Evolutionary conservation across 2,113 vertebrate species (phyloP), one percentile per base, ranked within the genome.

Genomic region (Parotia lawesii): DNA sequence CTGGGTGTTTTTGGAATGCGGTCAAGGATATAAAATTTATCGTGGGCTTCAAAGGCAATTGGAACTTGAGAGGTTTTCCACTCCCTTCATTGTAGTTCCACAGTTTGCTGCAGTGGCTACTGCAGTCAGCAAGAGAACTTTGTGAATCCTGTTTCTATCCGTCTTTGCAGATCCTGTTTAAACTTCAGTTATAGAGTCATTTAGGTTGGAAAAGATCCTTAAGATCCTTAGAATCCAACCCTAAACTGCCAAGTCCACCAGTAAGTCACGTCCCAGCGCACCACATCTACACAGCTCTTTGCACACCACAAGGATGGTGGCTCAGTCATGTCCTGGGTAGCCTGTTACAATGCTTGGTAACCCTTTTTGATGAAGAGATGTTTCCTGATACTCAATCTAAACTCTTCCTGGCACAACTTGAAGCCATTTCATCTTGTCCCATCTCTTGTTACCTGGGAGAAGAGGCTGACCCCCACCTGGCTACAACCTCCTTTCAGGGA

Each of bases 271-370:
- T 70, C 27, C 16, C 23, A 31, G 13, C 6, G 2, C 3, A 6
- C 17, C 12, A 10, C 1, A 0, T 51, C 21, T 60, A 4, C 8
- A 11, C 2, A 2, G 37, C 23, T 50, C 38, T 73, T 51, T 24
- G 69, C 28, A 45, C 13, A 40, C 24, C 16, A 20, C 45, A 29
- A 5, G 33, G 5, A 7, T 25, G 20, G 23, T 29, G 19, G 5
- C 28, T 44, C 51, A 37, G 5, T 37, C 15, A 12, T 33, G 16
- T 76, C 28, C 24, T 77, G 22, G 3, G 29, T 62, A 76, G 44
- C 48, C 35, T 60, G 1, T 87, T 80, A 15, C 5, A 66, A 2
- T 23, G 28, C 21, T 57, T 47, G 28, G 25, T 13, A 58, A 76
- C 8, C 6, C 9, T 28, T 88, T 62, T 33, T 12, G 3, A 18